Percentiles rank a stretch among this genome's conserved stretches.
These are phyloP conservation scores for Lytechinus variegatus DNA, from an alignment of 35 echinoderm and acorn worm genomes.

Conservation along the genomic window DNA sequence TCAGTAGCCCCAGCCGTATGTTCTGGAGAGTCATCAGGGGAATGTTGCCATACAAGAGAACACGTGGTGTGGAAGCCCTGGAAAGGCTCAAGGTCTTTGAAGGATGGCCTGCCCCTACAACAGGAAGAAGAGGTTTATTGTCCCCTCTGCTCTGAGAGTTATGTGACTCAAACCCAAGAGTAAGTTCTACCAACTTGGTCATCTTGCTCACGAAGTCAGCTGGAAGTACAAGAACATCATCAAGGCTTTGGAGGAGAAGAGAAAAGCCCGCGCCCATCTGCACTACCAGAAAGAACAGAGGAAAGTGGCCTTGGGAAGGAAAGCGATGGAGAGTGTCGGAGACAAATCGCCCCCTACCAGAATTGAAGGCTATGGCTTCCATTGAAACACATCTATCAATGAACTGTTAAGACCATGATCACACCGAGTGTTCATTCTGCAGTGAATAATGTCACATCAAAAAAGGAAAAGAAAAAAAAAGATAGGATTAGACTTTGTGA, in stretches of 20 bases:
- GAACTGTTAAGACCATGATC: not conserved
- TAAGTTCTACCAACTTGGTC: no score
- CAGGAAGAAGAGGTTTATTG: no score
- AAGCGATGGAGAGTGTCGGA: slow-evolving; percentile 67
- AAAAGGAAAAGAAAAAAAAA: not conserved
- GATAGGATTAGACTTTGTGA: no score
- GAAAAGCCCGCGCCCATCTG: slow-evolving; percentile 80
- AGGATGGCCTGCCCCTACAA: slow-evolving; percentile 93
- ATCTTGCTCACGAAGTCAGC: slow-evolving; percentile 87
- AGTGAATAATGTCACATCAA: slow-evolving; percentile 10
- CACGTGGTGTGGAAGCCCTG: slow-evolving; percentile 83
- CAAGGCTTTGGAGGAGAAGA: slow-evolving; percentile 80
- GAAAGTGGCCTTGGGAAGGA: slow-evolving; percentile 49
- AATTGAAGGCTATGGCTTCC: slow-evolving; percentile 82
- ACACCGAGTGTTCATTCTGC: not conserved
- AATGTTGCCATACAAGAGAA: slow-evolving; percentile 97
- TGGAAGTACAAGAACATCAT: slow-evolving; percentile 95
- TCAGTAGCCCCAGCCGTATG: slow-evolving; percentile 84
- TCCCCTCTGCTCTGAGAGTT: no score
- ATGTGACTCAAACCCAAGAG: no score
- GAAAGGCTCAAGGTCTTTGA: slow-evolving; percentile 98
- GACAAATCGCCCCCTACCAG: slow-evolving; percentile 82
- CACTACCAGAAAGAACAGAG: slow-evolving; percentile 73
- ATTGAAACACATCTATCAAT: slow-evolving; percentile 32
- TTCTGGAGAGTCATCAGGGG: slow-evolving; percentile 99